Conservation (phyloP, 2,888 invertebrate genomes). For the Cryptocheilus praepositus region DNA sequence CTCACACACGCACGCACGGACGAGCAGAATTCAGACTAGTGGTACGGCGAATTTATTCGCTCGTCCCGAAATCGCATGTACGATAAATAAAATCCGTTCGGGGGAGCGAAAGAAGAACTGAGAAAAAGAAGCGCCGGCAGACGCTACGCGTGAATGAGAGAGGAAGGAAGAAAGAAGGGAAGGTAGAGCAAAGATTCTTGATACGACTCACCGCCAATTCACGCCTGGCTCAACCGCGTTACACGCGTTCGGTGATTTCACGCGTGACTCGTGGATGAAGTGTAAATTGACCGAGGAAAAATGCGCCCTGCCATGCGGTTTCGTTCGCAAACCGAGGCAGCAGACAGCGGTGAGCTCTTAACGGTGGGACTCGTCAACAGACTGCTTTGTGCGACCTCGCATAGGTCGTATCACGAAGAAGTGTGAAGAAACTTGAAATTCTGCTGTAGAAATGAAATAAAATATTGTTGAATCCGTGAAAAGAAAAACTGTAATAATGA, state of each 20-base stretch:
- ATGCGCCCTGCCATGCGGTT: slow-evolving; percentile 21
- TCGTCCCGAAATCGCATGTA: slow-evolving; percentile 37
- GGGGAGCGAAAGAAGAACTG: slow-evolving; percentile 1
- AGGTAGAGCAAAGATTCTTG: slow-evolving; percentile 9
- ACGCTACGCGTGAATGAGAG: not conserved
- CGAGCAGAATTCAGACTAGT: slow-evolving; percentile 11
- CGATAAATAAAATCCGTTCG: slow-evolving; percentile 56
- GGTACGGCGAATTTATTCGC: slow-evolving; percentile 64
- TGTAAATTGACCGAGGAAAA: slow-evolving; percentile 58
- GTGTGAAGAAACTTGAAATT: not conserved
- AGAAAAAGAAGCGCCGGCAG: slow-evolving; percentile 18
- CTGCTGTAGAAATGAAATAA: not conserved
- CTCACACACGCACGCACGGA: not conserved
- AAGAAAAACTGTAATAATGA: too few species aligned
- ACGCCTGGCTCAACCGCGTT: not conserved
- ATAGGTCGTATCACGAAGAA: not conserved
- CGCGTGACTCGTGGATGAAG: slow-evolving; percentile 38
- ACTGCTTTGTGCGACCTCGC: not conserved
- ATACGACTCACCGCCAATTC: not conserved
- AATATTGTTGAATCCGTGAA: too few species aligned
- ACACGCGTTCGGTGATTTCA: slow-evolving; percentile 26
- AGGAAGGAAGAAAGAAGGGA: not conserved
- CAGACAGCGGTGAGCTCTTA: slow-evolving; percentile 39
- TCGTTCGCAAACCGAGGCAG: slow-evolving; percentile 18
- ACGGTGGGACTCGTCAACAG: slow-evolving; percentile 25